Evolutionary conservation across 2,888 invertebrate genomes (phyloP), one percentile per base, ranked within the genome.

Genomic region (Lepas anatifera): DNA sequence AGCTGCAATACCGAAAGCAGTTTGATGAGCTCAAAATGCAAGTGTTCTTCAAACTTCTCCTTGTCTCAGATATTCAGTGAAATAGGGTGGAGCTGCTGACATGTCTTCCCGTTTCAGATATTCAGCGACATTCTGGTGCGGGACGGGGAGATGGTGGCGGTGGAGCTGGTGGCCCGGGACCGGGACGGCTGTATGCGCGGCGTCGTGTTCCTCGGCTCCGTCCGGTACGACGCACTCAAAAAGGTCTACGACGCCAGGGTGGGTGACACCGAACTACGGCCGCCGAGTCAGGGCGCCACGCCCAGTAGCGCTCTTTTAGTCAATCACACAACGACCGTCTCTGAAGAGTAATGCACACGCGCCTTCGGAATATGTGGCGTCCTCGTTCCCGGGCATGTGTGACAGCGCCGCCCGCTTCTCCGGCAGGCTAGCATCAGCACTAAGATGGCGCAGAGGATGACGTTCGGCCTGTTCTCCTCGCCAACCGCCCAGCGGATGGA

Each of bases 61-160:
- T n/a, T n/a, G n/a, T n/a, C n/a, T n/a, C n/a, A n/a, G n/a, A n/a
- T n/a, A n/a, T n/a, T n/a, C n/a, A n/a, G n/a, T n/a, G n/a, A n/a
- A n/a, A n/a, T n/a, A n/a, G n/a, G n/a, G n/a, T n/a, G n/a, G n/a
- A n/a, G n/a, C 46, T 0, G 22, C 29, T 22, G 29, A 22, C 41
- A 3, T 41, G 41, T n/a, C 29, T 22, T 43, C 18, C 39, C 6
- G 50, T 48, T n/a, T 66, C 76, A 86, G 86, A 87, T 95, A 73
- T 98, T 98, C 84, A 90, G 91, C 82, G 97, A 99, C 83, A 95
- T 98, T 78, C 84, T 95, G 78, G 95, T 98, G 43, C 86, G 96
- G 66, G 98, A 98, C 82, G 97, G 97, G 0, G 98, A 99, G 83
- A 95, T 97, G 90, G 95, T 99, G 70, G 97, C 97, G 81, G 97